Percentiles rank a stretch among this genome's conserved stretches.
Evolutionary conservation across 2,888 invertebrate genomes (phyloP).

Genomic region (Dryobotodes eremita): DNA sequence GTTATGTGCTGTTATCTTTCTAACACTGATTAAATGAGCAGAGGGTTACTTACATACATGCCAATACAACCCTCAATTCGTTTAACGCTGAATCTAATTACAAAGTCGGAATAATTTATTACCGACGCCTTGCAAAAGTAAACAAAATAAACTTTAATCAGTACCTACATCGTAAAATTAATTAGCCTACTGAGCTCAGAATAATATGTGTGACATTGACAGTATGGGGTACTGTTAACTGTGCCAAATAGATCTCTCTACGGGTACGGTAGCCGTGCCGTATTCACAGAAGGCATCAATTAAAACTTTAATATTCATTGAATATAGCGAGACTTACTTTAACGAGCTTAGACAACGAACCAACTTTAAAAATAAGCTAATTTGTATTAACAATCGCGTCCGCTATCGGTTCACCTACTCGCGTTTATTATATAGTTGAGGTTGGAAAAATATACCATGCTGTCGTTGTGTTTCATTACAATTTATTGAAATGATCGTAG

Average conservation of each 20-base stretch:
- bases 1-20: conserved; percentile 39
- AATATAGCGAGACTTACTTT: conserved; percentile 69
- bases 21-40: conserved; percentile 37
- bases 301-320: conserved; percentile 85
- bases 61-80: conserved; percentile 3
- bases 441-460: conserved; percentile 30
- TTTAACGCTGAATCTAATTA: conserved; percentile 35
- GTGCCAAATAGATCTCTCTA: conserved; percentile 79
- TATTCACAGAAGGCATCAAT: conserved; percentile 82
- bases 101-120: conserved; percentile 13
- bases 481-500: conserved; percentile 20
- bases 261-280: conserved; percentile 65
- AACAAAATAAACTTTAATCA: conserved; percentile 22
- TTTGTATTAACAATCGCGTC: conserved; percentile 59
- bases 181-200: conserved; percentile 59
- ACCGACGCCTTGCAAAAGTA: conserved; percentile 18
- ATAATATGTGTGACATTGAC: conserved; percentile 77
- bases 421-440: conserved; percentile 37
- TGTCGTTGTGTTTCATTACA: not conserved
- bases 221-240: conserved; percentile 81
- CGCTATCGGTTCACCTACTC: conserved; percentile 45
- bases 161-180: conserved; percentile 40
- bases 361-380: conserved; percentile 65
- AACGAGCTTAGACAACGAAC: conserved; percentile 66
- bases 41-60: conserved; percentile 14